Percentiles rank a stretch among this genome's conserved stretches.
Evolutionary conservation across 53 echinoderm and acorn worm species (phyloP).

Genomic region (Henricia sp.): DNA sequence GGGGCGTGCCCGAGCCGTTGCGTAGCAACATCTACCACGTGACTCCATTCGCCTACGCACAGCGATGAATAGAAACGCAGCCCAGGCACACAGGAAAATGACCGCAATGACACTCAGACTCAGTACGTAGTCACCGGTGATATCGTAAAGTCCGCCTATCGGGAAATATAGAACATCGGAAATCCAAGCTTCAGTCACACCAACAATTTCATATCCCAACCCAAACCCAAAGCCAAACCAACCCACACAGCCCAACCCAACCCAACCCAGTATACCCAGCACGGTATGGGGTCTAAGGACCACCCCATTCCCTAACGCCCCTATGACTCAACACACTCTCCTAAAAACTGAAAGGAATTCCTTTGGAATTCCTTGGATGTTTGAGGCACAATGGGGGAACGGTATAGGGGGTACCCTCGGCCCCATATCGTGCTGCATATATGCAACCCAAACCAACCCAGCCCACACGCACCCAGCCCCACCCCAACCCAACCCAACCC

Average conservation of each 20-base stretch:
- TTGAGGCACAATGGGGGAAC: no score
- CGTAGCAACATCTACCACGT: conserved; percentile 9
- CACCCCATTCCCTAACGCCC: no score
- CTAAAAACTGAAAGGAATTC: no score
- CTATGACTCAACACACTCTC: no score
- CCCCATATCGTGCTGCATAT: no score
- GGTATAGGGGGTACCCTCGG: no score
- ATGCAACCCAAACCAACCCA: no score
- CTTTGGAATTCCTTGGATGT: no score
- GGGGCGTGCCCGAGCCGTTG: background rate
- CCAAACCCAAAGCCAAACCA: background rate
- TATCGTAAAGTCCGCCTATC: conserved; percentile 5
- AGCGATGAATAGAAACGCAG: background rate
- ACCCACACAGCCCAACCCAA: background rate
- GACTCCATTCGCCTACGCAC: conserved; percentile 5
- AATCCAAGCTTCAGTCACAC: background rate
- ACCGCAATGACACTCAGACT: conserved; percentile 11
- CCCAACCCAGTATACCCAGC: background rate
- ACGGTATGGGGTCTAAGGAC: no score
- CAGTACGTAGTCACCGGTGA: conserved; percentile 30
- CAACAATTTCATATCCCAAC: background rate
- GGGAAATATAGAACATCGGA: background rate
- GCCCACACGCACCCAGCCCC: no score
- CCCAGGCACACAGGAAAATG: conserved; percentile 11
- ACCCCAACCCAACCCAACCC: no score